phyloP scores from a whole-genome alignment of 2,113 vertebrate species.

The Eleginops maclovinus region DNA sequence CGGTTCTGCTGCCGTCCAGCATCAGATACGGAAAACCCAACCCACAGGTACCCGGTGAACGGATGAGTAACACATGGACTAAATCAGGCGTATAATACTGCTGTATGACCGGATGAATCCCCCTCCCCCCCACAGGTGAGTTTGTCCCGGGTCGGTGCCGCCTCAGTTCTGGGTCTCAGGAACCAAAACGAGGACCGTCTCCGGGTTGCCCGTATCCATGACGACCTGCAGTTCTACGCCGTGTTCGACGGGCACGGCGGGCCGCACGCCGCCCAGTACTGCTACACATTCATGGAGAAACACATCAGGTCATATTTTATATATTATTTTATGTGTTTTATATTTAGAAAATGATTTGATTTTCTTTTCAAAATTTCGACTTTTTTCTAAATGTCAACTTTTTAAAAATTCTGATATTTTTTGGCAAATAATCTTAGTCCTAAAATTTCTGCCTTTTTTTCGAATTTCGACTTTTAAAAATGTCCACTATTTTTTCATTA shows the following conservation, averaged over 20 bases:
- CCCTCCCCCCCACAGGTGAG: slow-evolving; percentile 78
- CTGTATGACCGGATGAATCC: not conserved
- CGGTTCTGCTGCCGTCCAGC: slow-evolving; percentile 90
- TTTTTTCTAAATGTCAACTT: too few species aligned
- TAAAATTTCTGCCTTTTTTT: too few species aligned
- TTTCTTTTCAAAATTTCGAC: too few species aligned
- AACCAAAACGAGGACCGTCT: slow-evolving; percentile 92
- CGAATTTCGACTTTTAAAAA: too few species aligned
- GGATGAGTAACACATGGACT: not conserved
- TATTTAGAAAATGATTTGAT: too few species aligned
- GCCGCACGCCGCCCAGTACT: slow-evolving; percentile 90
- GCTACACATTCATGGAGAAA: slow-evolving; percentile 89
- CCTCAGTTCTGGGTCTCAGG: slow-evolving; percentile 88
- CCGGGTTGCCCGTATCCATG: slow-evolving; percentile 80
- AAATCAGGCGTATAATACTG: not conserved
- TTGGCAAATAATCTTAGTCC: too few species aligned
- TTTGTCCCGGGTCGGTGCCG: slow-evolving; percentile 85
- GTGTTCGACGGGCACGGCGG: slow-evolving; percentile 93
- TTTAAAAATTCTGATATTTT: too few species aligned
- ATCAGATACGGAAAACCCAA: slow-evolving; percentile 89
- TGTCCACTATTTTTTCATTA: too few species aligned
- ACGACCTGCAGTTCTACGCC: slow-evolving; percentile 89
- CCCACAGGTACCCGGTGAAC: slow-evolving; percentile 75
- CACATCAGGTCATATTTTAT: slow-evolving; percentile 81
- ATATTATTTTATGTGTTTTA: too few species aligned